Base-by-base conservation (phyloP, 1,140 invertebrate species). In the Lucilia sericata region DNA sequence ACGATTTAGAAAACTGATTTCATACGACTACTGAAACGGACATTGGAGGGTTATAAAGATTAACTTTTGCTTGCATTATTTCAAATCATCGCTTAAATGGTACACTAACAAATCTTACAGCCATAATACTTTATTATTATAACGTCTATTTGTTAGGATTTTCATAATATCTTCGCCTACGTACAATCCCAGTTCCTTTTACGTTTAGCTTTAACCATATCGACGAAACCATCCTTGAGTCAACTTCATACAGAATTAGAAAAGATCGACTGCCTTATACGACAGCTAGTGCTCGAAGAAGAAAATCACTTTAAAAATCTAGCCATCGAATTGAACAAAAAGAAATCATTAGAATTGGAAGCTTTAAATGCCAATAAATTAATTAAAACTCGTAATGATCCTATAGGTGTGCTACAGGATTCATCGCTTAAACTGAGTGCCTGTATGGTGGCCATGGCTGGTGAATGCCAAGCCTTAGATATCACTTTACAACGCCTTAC, bases 121-220 rank as follows among this genome's bases (percentile, higher is more conserved):
- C 36, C 3, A 36, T 36, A 4, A 36, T 36, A 4, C 36, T 36
- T 8, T 36, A 36, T 36, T 3, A 8, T 51, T 36, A 36, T 36
- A 36, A 4, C 36, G 36, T 36, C 3, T 36, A 36, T 19, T 82
- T 49, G 8, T 78, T n/a, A 91, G 90, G 89, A 91, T 60, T 91
- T 91, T 70, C 90, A 91, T 85, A 91, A 91, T 84, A 90, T 91
- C 25, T 91, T 91, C 74, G 88, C 90, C 19, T 91, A 91, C 81
- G 88, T 91, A 65, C 90, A 91, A 84, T 91, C 90, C 14, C 90
- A 91, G 60, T 91, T 88, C 83, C 84, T 91, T 47, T 60, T 91
- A 5, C 88, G 90, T 4, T 82, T 91, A 76, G 89, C 89, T 9
- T 85, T 91, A 1, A 88, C 88, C 21, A 87, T 90, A n/a, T 87